phyloP scores from a whole-genome alignment of 2,888 invertebrate genomes.

The Coenonympha glycerion region DNA sequence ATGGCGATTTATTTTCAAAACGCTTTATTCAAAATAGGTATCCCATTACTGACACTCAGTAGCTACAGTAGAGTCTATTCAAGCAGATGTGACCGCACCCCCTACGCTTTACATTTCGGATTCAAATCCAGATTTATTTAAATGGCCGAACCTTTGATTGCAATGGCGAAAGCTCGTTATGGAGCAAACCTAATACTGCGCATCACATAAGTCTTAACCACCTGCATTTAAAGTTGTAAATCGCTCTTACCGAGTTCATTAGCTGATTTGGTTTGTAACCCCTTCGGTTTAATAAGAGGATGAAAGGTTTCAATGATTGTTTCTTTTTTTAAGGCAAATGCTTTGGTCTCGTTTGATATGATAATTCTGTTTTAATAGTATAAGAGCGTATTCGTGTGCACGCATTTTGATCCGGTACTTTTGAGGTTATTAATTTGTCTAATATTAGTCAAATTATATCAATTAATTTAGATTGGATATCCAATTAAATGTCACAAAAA shows the following conservation, averaged over 20 bases:
- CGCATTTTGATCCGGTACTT: conserved; percentile 51
- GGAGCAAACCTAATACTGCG: conserved; percentile 34
- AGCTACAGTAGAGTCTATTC: conserved; percentile 9
- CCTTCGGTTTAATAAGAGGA: conserved; percentile 67
- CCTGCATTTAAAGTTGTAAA: conserved; percentile 10
- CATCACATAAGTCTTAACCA: conserved; percentile 27
- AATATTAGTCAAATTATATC: neutral
- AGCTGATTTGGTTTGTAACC: conserved; percentile 43
- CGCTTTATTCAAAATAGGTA: neutral
- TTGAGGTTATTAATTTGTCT: conserved; percentile 30
- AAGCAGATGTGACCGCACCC: conserved; percentile 29
- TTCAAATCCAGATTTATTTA: conserved; percentile 68
- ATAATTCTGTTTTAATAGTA: conserved; percentile 68
- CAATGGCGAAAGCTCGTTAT: conserved; percentile 57
- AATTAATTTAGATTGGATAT: too few relatives aligned
- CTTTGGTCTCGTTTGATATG: conserved; percentile 68
- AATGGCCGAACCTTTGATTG: conserved; percentile 68
- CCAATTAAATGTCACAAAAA: too few relatives aligned
- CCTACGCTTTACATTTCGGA: conserved; percentile 40
- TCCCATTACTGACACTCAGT: conserved; percentile 8
- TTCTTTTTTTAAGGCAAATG: conserved; percentile 54
- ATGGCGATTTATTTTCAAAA: neutral
- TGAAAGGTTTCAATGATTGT: conserved; percentile 66
- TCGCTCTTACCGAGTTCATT: conserved; percentile 10
- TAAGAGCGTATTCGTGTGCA: conserved; percentile 55